Base-by-base conservation (phyloP, 2,888 invertebrate genomes). In the Mellilla xanthometata region DNA sequence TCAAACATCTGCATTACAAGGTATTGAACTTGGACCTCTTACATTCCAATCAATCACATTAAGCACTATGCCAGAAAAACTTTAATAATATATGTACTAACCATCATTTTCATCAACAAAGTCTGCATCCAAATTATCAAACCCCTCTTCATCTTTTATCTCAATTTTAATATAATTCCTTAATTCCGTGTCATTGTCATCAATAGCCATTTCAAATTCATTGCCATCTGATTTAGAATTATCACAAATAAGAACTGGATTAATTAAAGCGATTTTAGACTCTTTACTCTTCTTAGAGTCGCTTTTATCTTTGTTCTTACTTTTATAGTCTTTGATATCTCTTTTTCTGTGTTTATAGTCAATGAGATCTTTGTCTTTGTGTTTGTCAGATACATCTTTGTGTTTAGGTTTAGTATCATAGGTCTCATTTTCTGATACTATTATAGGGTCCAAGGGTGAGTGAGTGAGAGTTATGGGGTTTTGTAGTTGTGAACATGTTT, bases 131-230 rank as follows among this genome's bases (percentile, higher is more conserved):
- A 63, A 51, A 43, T 61, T 52, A 0, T 69, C 48, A 24, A 46
- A 12, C 3, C 12, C 63, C 0, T 64, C 61, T 30, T 83, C 83
- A 5, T 71, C 66, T 31, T 83, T 77, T 30, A 72, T 49, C 45
- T 85, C 84, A 1, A 65, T 5, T 45, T 83, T 83, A 0, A 83
- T 52, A 11, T 58, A 50, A 24, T n/a, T 24, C 2, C 24, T 24
- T 8, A 24, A 24, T 2, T 2, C 24, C 8, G 4, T 8, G 4
- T 24, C 24, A 7, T 7, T 4, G n/a, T 8, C 8, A 3, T 3
- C 8, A 7, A 24, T 24, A 24, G 2, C 2, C 1, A 24, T 6
- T 19, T 3, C 19, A 19, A 3, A n/a, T 24, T 1, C n/a, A 24
- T n/a, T n/a, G 8, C 8, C 24, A 3, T 24, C 24, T n/a, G n/a